These are phyloP conservation scores for Dioctria linearis DNA, from an alignment of 2,888 invertebrate genomes.

Conservation along the genomic window DNA sequence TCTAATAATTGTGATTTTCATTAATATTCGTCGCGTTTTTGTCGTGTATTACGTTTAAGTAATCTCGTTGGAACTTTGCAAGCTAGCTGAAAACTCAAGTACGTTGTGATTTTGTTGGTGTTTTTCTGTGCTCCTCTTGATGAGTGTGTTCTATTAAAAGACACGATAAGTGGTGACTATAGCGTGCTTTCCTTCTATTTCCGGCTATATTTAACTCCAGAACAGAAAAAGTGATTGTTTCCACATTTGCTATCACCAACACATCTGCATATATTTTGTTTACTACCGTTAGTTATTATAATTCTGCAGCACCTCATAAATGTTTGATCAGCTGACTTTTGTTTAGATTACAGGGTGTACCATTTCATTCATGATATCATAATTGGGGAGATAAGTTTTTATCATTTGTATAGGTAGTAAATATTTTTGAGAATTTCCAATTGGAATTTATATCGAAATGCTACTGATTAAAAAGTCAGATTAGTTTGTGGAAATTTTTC, in stretches of 20 bases:
- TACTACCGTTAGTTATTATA: neutral
- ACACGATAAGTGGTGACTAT: neutral
- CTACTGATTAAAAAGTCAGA: no score
- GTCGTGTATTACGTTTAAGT: neutral
- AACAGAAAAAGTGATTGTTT: neutral
- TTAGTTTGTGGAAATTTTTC: no score
- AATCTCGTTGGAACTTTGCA: neutral
- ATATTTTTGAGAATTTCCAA: neutral
- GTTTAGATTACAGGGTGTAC: conserved; percentile 40
- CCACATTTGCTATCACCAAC: conserved; percentile 11
- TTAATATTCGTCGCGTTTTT: neutral
- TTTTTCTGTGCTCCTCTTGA: neutral
- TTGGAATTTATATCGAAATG: no score
- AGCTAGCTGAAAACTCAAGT: neutral
- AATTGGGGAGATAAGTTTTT: neutral
- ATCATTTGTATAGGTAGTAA: neutral
- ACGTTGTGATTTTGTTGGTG: neutral
- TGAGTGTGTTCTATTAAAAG: conserved; percentile 35
- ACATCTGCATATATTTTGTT: conserved; percentile 29
- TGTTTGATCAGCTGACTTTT: conserved; percentile 44
- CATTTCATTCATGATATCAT: neutral
- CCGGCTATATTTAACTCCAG: conserved; percentile 39
- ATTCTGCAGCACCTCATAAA: conserved; percentile 35
- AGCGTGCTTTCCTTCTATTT: conserved; percentile 4
- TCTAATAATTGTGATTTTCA: neutral